Percentiles rank a stretch among this genome's conserved stretches.
Evolutionary conservation across 2,888 invertebrate species (phyloP).

Genomic region (Volucella inanis): DNA sequence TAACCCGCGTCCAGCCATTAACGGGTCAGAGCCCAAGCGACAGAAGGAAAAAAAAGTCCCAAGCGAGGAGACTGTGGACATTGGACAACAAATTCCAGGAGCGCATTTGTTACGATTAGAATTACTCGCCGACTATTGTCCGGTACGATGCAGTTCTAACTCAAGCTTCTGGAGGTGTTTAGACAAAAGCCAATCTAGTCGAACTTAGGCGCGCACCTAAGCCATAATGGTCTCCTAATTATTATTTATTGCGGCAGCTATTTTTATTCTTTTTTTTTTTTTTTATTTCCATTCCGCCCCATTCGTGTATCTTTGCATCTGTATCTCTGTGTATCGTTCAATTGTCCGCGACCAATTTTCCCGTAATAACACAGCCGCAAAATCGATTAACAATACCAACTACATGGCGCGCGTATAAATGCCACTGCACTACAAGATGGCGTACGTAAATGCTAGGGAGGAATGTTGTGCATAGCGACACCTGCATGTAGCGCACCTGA

Average conservation of each 20-base stretch:
- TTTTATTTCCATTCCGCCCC: conserved; percentile 28
- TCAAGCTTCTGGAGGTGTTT: conserved; percentile 51
- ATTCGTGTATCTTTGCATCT: conserved; percentile 36
- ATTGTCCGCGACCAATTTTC: conserved; percentile 76
- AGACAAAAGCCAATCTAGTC: conserved; percentile 50
- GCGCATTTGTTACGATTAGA: conserved; percentile 69
- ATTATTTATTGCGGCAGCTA: conserved; percentile 78
- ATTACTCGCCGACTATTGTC: conserved; percentile 65
- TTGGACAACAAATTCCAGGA: conserved; percentile 35
- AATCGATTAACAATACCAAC: conserved; percentile 76
- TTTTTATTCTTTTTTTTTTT: conserved; percentile 40
- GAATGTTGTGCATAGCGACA: conserved; percentile 62
- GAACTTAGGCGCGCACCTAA: conserved; percentile 54
- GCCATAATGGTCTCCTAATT: conserved; percentile 78
- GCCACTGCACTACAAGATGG: conserved; percentile 70
- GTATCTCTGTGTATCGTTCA: conserved; percentile 55
- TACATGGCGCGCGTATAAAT: conserved; percentile 46
- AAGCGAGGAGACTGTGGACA: conserved; percentile 6
- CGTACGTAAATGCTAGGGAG: conserved; percentile 37
- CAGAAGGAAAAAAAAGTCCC: conserved; percentile 45
- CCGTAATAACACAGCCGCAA: conserved; percentile 76
- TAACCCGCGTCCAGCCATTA: conserved; percentile 53
- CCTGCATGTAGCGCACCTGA: conserved; percentile 66
- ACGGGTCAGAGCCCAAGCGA: conserved; percentile 44
- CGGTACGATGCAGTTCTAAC: neutral